phyloP scores from a whole-genome alignment of 1,140 invertebrate species.

The Drosophila ficusphila region DNA sequence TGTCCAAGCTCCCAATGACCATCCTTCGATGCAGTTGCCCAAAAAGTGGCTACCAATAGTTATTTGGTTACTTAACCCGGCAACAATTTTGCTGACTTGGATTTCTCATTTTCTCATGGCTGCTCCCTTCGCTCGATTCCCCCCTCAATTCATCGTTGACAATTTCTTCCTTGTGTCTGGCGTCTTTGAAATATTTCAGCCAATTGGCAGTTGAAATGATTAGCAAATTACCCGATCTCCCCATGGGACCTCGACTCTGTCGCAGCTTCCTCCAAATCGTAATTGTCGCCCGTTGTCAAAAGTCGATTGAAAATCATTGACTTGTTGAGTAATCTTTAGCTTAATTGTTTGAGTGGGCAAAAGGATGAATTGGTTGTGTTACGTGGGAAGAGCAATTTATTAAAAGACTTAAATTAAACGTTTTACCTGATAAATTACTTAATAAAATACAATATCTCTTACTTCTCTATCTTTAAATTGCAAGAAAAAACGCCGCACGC shows the following conservation, averaged over 20 bases:
- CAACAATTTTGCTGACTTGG: constrained; percentile 41
- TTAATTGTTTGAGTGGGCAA: constrained; percentile 13
- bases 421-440: too few species aligned
- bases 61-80: constrained; percentile 52
- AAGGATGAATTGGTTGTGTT: not conserved
- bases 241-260: constrained; percentile 8
- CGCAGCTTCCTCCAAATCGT: constrained; percentile 24
- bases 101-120: constrained; percentile 65
- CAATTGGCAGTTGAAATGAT: constrained; percentile 61
- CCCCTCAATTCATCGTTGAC: constrained; percentile 37
- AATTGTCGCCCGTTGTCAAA: constrained; percentile 30
- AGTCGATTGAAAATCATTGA: constrained; percentile 30
- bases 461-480: not conserved
- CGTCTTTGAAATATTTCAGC: constrained; percentile 33
- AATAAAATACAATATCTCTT: not conserved
- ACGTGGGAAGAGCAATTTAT: not conserved
- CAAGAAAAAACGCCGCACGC: not conserved
- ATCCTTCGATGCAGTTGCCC: constrained; percentile 56
- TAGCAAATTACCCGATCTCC: constrained; percentile 58
- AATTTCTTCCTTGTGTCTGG: constrained; percentile 68
- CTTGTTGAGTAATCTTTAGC: constrained; percentile 15
- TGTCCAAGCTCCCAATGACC: constrained; percentile 30
- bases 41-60: constrained; percentile 52
- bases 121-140: constrained; percentile 29
- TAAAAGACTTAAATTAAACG: too few species aligned